Evolutionary conservation across 2,888 invertebrate species (phyloP), one percentile per base, ranked within the genome.

Genomic region (Eupithecia exiguata): DNA sequence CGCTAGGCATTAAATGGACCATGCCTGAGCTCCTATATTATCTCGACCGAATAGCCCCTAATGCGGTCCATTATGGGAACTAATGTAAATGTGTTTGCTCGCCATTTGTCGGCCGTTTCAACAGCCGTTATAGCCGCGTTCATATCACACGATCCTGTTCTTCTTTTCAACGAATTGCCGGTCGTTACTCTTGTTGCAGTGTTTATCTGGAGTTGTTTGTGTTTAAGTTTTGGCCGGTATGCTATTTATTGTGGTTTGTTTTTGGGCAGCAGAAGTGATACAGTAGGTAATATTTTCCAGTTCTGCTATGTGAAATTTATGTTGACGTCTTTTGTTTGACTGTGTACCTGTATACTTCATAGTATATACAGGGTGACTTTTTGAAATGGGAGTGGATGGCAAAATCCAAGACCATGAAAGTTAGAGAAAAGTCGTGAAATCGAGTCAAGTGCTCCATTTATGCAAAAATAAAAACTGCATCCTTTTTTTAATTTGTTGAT

Each of bases 51-150:
- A 79, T 79, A 75, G 78, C 74, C 76, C 76, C 88, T 90, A 91
- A 92, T 91, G 91, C 83, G 80, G 84, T 82, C 84, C 90, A 90
- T 93, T 92, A 91, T 85, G 86, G 79, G 84, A 88, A 91, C 91
- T 91, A 89, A 92, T 91, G 91, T 91, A 88, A 89, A 91, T 90
- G 89, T 88, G 89, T 89, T 89, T 88, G 89, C 87, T 84, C 81
- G 82, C 84, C 87, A 88, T 90, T 89, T 89, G 88, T 88, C 75
- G 84, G 83, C 75, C 78, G 79, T 79, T 77, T 73, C 65, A 75
- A 73, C 74, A 68, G 65, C 72, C 70, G 72, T 79, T 78, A 78
- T 75, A 66, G 66, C 43, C 46, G 46, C 36, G 66, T 40, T 69
- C 71, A 75, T 74, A 74, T 72, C 75, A 72, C 65, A 66, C 65